These are phyloP conservation scores for Teleiodes luculella DNA, from an alignment of 2,888 invertebrate species.

Conservation along the genomic window DNA sequence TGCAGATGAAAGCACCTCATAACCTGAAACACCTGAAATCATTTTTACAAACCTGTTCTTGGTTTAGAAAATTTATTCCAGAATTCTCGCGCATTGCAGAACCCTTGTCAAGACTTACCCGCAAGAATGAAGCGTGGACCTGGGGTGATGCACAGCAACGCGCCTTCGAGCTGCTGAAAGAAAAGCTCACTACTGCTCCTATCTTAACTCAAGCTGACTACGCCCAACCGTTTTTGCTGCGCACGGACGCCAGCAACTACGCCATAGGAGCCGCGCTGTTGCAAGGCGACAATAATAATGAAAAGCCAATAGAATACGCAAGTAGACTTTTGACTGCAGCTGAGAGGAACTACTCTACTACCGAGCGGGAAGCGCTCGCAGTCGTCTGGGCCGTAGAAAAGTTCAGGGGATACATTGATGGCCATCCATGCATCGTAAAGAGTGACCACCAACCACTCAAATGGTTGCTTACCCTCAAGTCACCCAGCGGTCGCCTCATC, in stretches of 20 bases:
- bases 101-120: slow-evolving; percentile 34
- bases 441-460: slow-evolving; percentile 58
- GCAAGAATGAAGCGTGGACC: slow-evolving; percentile 30
- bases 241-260: slow-evolving; percentile 37
- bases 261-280: slow-evolving; percentile 33
- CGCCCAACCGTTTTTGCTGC: slow-evolving; percentile 29
- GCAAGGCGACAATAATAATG: slow-evolving; percentile 25
- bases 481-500: slow-evolving; percentile 43
- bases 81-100: slow-evolving; percentile 29
- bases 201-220: slow-evolving; percentile 30
- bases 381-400: too few species aligned
- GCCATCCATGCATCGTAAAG: slow-evolving; percentile 36
- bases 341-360: too few species aligned
- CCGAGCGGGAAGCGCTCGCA: too few species aligned
- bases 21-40: slow-evolving; percentile 15
- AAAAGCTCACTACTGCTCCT: slow-evolving; percentile 24
- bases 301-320: too few species aligned
- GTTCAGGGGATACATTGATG: slow-evolving; percentile 52
- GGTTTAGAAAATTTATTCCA: slow-evolving; percentile 36
- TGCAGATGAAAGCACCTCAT: slow-evolving; percentile 12
- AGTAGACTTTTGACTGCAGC: too few species aligned
- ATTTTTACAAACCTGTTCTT: slow-evolving; percentile 22
- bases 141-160: slow-evolving; percentile 27
- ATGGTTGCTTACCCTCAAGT: slow-evolving; percentile 41
- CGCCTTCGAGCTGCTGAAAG: slow-evolving; percentile 26